Evolutionary conservation across 2,888 invertebrate genomes (phyloP).

Genomic region (Leptarthrus brevirostris): DNA sequence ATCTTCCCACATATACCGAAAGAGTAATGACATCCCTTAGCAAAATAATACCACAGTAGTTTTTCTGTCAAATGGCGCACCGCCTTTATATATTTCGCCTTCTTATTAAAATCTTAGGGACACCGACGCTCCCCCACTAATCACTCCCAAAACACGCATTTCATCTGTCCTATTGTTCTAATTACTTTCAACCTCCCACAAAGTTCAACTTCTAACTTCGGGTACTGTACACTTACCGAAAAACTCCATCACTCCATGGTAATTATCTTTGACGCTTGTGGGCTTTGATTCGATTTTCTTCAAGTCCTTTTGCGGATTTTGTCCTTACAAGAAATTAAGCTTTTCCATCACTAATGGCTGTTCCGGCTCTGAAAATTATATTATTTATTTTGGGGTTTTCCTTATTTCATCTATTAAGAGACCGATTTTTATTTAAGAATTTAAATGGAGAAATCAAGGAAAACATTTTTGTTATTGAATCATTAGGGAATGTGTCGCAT

Average conservation of each 20-base stretch:
- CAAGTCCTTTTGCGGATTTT: constrained; percentile 27
- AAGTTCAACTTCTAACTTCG: too few species aligned
- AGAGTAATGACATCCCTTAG: too few species aligned
- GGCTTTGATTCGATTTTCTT: constrained; percentile 29
- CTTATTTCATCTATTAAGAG: too few species aligned
- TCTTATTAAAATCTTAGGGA: constrained; percentile 29
- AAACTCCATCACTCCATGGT: constrained; percentile 20
- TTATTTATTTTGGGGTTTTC: too few species aligned
- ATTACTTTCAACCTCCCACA: constrained; percentile 24
- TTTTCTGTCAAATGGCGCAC: too few species aligned
- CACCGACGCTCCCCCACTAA: constrained; percentile 31
- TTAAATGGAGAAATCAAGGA: too few species aligned
- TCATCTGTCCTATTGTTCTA: constrained; percentile 35
- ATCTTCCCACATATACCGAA: too few species aligned
- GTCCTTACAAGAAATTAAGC: constrained; percentile 5
- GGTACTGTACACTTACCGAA: not conserved
- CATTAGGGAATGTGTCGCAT: too few species aligned
- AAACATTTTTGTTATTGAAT: too few species aligned
- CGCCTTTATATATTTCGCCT: not conserved
- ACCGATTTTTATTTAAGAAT: too few species aligned
- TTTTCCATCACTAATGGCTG: constrained; percentile 28
- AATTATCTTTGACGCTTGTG: constrained; percentile 32
- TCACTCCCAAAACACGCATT: constrained; percentile 31
- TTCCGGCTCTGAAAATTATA: constrained; percentile 13
- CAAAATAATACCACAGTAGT: too few species aligned